Evolutionary conservation across 1,140 invertebrate species (phyloP).

Genomic region (Pristionchus pacificus): DNA sequence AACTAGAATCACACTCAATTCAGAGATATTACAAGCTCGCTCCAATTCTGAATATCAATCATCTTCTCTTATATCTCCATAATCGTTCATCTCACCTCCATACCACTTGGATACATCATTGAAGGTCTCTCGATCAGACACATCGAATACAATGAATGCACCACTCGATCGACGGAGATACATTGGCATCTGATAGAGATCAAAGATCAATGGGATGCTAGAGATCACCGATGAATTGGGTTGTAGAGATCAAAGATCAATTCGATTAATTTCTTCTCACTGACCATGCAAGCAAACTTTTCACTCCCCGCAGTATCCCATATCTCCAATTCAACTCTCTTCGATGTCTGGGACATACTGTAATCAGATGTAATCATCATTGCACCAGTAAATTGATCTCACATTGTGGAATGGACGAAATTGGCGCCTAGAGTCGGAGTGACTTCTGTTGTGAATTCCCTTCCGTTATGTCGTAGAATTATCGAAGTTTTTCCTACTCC

Average conservation of each 20-base stretch:
- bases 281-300: slow-evolving; percentile 82
- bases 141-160: neutral
- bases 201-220: neutral
- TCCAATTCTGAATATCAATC: too few species aligned
- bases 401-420: slow-evolving; percentile 14
- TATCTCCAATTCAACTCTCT: slow-evolving; percentile 89
- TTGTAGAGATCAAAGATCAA: too few species aligned
- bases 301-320: slow-evolving; percentile 73
- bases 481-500: slow-evolving; percentile 13
- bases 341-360: neutral
- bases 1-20: neutral
- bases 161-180: neutral
- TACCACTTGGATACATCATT: neutral
- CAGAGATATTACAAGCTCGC: too few species aligned
- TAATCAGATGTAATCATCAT: slow-evolving; percentile 59
- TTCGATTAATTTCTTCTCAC: too few species aligned
- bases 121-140: neutral
- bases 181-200: neutral
- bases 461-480: slow-evolving; percentile 11
- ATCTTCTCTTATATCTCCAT: neutral
- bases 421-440: slow-evolving; percentile 8
- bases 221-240: neutral
- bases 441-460: slow-evolving; percentile 12
- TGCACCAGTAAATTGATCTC: neutral
- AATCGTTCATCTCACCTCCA: neutral